Conservation (phyloP, 2,888 invertebrate species). For the Apomyelois bistriatella region DNA sequence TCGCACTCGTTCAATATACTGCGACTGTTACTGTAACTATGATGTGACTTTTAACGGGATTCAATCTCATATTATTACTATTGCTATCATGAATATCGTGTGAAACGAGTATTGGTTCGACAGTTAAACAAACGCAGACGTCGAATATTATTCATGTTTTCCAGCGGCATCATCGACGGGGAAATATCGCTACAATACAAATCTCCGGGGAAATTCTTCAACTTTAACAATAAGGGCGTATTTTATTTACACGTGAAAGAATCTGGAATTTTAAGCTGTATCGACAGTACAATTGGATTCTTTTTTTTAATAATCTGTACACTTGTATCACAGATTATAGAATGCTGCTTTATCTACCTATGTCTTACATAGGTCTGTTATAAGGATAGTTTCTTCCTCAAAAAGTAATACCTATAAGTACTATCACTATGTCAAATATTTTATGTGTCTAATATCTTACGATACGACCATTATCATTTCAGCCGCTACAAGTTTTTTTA, state of each 20-base stretch:
- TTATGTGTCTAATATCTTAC: no score
- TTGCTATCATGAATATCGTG: conserved; percentile 5
- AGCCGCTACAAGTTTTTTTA: no score
- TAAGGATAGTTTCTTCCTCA: no score
- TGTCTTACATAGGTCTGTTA: no score
- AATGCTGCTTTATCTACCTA: no score
- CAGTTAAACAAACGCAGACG: conserved; percentile 24
- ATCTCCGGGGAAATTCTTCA: conserved; percentile 43
- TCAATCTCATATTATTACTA: conserved; percentile 17
- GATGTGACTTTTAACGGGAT: background rate
- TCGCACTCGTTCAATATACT: no score
- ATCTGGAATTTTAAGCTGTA: conserved; percentile 29
- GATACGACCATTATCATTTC: no score
- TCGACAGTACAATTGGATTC: conserved; percentile 20
- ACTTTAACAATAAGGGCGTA: conserved; percentile 41
- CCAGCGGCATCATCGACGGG: conserved; percentile 33
- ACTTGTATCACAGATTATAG: no score
- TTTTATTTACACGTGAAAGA: conserved; percentile 40
- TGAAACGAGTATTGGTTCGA: background rate
- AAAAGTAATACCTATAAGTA: no score
- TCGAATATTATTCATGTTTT: conserved; percentile 29
- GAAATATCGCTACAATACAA: conserved; percentile 38
- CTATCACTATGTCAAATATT: no score
- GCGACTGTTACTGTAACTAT: background rate
- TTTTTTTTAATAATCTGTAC: background rate